These are phyloP conservation scores for Empis livida DNA, from an alignment of 2,888 invertebrate species.

Conservation along the genomic window DNA sequence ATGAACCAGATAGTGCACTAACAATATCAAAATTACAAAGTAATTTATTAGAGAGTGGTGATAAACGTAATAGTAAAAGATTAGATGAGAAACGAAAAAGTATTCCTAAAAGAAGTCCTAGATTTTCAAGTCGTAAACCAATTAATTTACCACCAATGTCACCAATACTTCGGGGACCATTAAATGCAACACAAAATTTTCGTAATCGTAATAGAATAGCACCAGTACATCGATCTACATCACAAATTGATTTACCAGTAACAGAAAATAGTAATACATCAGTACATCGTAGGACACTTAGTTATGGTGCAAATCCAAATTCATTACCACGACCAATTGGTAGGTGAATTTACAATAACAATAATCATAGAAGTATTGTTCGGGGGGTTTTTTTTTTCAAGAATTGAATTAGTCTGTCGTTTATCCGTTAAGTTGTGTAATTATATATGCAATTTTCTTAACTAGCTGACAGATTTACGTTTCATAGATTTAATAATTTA, in stretches of 20 bases:
- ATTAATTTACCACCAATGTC: conserved; percentile 1
- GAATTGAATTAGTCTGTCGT: no score
- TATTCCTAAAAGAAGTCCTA: conserved; percentile 28
- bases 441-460: no score
- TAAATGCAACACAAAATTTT: not conserved
- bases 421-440: no score
- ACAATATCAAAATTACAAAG: conserved; percentile 28
- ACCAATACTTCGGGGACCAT: not conserved
- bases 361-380: no score
- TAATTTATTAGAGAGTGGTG: conserved; percentile 17
- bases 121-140: conserved; percentile 20
- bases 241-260: conserved; percentile 28
- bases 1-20: conserved; percentile 28
- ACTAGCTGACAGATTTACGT: no score
- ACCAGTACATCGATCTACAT: conserved; percentile 30
- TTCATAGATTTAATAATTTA: no score
- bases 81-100: conserved; percentile 25
- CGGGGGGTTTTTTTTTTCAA: no score
- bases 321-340: conserved; percentile 19
- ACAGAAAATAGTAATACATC: not conserved
- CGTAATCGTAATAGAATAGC: conserved; percentile 14
- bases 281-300: conserved; percentile 30
- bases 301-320: conserved; percentile 27
- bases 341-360: not conserved
- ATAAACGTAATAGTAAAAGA: not conserved